Conservation (phyloP, 2,888 invertebrate genomes). For the Eustalomyia histrio region DNA sequence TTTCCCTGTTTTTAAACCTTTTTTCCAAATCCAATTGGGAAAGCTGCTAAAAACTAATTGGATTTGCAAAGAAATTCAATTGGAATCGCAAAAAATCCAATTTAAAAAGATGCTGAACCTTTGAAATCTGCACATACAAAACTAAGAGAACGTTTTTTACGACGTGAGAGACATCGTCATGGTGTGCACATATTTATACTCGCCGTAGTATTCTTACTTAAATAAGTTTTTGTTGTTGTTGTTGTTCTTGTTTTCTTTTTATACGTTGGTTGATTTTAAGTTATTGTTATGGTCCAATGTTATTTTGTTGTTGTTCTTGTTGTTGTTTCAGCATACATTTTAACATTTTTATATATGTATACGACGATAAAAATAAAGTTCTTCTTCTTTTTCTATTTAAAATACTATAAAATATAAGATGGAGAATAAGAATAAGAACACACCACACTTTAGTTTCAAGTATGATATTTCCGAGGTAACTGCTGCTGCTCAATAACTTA, state of each 20-base stretch:
- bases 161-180: too few relatives aligned
- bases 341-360: neutral
- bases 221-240: conserved; percentile 2
- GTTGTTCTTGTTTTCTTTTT: neutral
- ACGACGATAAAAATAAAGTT: neutral
- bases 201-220: conserved; percentile 32
- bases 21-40: too few relatives aligned
- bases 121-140: too few relatives aligned
- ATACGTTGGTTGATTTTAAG: conserved; percentile 25
- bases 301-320: neutral
- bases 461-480: conserved; percentile 33
- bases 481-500: neutral
- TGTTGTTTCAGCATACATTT: neutral
- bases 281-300: conserved; percentile 19
- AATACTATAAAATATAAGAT: conserved; percentile 1
- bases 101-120: too few relatives aligned
- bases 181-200: neutral
- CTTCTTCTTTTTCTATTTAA: neutral
- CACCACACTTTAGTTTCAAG: conserved; percentile 8
- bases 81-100: too few relatives aligned
- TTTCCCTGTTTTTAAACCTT: too few relatives aligned
- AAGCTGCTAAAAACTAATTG: too few relatives aligned
- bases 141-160: too few relatives aligned
- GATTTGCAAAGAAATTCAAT: too few relatives aligned
- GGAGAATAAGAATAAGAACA: neutral